Percentiles rank a stretch among this genome's conserved stretches.
Evolutionary conservation across 2,113 vertebrate genomes (phyloP).

Genomic region (Telmatochromis sp.): DNA sequence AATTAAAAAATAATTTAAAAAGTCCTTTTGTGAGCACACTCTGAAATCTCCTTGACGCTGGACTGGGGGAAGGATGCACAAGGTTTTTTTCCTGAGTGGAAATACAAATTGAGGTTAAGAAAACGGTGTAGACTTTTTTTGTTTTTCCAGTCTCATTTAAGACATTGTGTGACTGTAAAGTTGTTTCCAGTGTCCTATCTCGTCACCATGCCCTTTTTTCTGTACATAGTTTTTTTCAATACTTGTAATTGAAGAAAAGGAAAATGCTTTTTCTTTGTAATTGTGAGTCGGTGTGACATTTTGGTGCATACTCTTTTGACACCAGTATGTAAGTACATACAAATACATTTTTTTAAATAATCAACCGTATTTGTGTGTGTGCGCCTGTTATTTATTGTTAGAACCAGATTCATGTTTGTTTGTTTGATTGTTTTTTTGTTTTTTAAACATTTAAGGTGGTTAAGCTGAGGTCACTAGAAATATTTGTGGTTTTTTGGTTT

Average conservation of each 20-base stretch:
- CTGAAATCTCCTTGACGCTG: background rate
- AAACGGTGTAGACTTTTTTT: conserved; percentile 19
- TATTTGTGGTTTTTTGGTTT: background rate
- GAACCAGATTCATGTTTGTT: background rate
- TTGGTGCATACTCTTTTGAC: conserved; percentile 68
- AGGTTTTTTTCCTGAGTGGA: conserved; percentile 22
- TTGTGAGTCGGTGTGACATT: conserved; percentile 69
- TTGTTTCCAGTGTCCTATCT: conserved; percentile 56
- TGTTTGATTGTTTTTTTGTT: fast-evolving
- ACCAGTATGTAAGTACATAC: conserved; percentile 73
- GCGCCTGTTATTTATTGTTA: background rate
- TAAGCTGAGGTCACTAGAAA: background rate
- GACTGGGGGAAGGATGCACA: background rate
- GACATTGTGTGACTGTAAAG: conserved; percentile 45
- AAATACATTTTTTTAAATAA: conserved; percentile 75
- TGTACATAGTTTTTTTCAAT: conserved; percentile 71
- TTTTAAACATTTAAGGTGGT: background rate
- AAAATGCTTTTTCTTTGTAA: conserved; percentile 55
- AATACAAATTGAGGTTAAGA: conserved; percentile 31
- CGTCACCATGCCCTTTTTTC: conserved; percentile 58
- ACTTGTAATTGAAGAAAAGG: conserved; percentile 62
- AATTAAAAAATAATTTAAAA: background rate
- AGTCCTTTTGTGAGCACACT: conserved; percentile 17
- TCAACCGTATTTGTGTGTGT: background rate
- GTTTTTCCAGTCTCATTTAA: conserved; percentile 19